These are phyloP conservation scores for Matsumurasca onukii DNA, from an alignment of 1,140 invertebrate species.

Conservation along the genomic window DNA sequence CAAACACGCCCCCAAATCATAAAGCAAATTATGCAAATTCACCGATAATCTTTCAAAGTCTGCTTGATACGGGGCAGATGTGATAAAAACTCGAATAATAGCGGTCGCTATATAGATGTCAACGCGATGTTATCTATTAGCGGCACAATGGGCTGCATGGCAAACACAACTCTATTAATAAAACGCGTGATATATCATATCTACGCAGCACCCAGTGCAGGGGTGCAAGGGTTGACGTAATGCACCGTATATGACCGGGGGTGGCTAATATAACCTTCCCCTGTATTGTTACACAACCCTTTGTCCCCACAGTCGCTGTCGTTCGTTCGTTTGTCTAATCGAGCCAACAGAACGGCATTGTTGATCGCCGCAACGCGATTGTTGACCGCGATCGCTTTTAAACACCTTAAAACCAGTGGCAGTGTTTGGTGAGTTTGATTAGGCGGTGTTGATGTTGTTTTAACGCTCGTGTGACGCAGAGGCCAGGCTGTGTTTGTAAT, in stretches of 20 bases:
- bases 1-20: not conserved
- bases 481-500: no score
- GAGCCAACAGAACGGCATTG: not conserved
- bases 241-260: not conserved
- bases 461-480: no score
- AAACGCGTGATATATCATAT: conserved; percentile 20
- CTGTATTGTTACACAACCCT: not conserved
- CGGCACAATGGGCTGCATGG: not conserved
- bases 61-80: not conserved
- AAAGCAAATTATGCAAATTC: conserved; percentile 13
- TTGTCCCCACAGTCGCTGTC: not conserved
- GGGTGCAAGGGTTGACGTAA: not conserved
- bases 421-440: not conserved
- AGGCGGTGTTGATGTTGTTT: not conserved
- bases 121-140: conserved; percentile 25
- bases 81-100: not conserved
- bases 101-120: conserved; percentile 18
- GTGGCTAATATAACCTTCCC: not conserved
- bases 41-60: not conserved
- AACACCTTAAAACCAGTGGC: conserved; percentile 1
- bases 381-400: not conserved
- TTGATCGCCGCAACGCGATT: not conserved
- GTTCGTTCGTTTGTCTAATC: not conserved
- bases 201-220: no score
- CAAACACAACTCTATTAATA: conserved; percentile 18